These are phyloP conservation scores for Lordiphosa collinella DNA, from an alignment of 1,140 invertebrate species.

Conservation along the genomic window DNA sequence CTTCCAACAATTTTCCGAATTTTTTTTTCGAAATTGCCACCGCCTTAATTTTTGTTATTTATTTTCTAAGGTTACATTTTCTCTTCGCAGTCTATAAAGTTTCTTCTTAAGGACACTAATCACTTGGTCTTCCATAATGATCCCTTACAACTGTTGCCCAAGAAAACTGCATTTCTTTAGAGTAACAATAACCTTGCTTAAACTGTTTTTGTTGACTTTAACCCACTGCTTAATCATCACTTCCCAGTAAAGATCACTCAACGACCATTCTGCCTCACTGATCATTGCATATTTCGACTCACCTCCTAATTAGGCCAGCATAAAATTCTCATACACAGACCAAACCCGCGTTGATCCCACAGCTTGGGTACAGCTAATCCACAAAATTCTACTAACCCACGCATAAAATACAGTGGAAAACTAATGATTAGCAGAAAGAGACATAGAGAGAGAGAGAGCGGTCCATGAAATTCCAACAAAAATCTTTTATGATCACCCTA, in stretches of 20 bases:
- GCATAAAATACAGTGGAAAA: conserved; percentile 23
- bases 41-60: too few species aligned
- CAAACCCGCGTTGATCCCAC: conserved; percentile 29
- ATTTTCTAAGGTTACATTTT: too few species aligned
- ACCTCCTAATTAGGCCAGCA: conserved; percentile 52
- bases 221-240: conserved; percentile 14
- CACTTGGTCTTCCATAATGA: too few species aligned
- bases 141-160: too few species aligned
- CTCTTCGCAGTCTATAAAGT: too few species aligned
- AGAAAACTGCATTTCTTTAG: too few species aligned
- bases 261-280: not conserved
- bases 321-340: conserved; percentile 26
- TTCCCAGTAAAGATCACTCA: conserved; percentile 35
- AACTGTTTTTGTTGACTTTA: conserved; percentile 56
- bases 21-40: too few species aligned
- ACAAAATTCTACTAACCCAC: conserved; percentile 36
- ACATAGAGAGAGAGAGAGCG: conserved; percentile 20
- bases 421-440: conserved; percentile 50
- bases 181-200: too few species aligned
- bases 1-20: too few species aligned
- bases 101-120: too few species aligned
- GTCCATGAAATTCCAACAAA: conserved; percentile 45
- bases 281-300: conserved; percentile 23
- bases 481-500: conserved; percentile 59
- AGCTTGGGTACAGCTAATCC: not conserved